phyloP scores from a whole-genome alignment of 2,888 invertebrate genomes.

The Meliscaeva auricollis region DNA sequence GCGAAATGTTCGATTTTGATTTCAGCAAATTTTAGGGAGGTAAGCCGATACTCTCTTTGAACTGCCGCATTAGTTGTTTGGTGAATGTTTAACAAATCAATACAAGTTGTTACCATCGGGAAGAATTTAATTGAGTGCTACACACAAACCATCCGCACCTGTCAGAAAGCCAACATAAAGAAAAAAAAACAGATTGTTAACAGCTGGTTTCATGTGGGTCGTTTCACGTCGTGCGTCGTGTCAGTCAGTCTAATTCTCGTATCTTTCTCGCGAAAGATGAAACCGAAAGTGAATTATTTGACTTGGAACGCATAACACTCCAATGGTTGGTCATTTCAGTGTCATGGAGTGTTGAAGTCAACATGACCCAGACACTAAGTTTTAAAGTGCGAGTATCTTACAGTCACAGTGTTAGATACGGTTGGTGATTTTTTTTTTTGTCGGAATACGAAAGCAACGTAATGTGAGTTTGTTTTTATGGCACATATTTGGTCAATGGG shows the following conservation, averaged over 20 bases:
- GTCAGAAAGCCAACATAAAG: background rate
- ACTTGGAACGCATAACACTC: conserved; percentile 13
- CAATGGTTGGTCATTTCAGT: conserved; percentile 16
- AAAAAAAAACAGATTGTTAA: conserved; percentile 1
- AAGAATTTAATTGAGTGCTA: conserved; percentile 25
- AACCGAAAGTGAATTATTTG: conserved; percentile 58
- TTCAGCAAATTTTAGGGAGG: conserved; percentile 5
- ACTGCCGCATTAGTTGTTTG: conserved; percentile 23
- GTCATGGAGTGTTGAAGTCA: conserved; percentile 32
- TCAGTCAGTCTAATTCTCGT: background rate
- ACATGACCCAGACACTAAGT: conserved; percentile 35
- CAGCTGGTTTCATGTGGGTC: conserved; percentile 19
- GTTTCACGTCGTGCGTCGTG: background rate
- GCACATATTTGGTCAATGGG: background rate
- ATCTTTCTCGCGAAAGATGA: conserved; percentile 32
- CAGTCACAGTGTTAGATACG: conserved; percentile 13
- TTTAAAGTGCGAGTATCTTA: conserved; percentile 43
- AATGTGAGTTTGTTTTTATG: conserved; percentile 32
- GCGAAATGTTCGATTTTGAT: conserved; percentile 26
- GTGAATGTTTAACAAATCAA: conserved; percentile 34
- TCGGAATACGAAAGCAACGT: conserved; percentile 14
- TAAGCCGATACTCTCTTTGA: conserved; percentile 16
- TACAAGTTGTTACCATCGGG: conserved; percentile 15
- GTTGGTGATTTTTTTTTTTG: conserved; percentile 30
- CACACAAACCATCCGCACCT: conserved; percentile 17